Evolutionary conservation across 1,140 invertebrate genomes (phyloP), one percentile per base, ranked within the genome.

Genomic region (Drosophila kepulauana): DNA sequence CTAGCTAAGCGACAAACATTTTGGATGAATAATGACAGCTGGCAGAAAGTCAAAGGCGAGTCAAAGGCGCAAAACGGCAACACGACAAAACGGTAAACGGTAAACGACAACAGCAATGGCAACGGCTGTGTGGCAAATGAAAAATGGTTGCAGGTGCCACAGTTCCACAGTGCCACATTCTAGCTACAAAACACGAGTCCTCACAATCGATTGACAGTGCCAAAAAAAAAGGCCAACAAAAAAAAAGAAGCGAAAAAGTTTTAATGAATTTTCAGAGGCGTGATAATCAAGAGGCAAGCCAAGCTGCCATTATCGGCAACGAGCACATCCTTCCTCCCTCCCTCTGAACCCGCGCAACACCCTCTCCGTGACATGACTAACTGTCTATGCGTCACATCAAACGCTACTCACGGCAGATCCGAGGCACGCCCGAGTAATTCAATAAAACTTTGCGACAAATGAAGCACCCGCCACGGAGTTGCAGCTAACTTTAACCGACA

Each of bases 361-460:
- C 1, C 33, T 13, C 13, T 8, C 10, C 10, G 0, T 7, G 4
- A 11, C 57, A n/a, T 15, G 5, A 8, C 30, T 16, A 30, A 35
- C 30, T 11, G 25, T 48, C 45, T 49, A 35, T 59, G 62, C 41
- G 58, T 61, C 85, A 86, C 78, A 62, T 86, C 75, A 77, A 72
- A 77, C 69, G 70, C 58, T 70, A 48, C 52, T 62, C 66, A 75
- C 68, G 59, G 67, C 81, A 64, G 81, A 74, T 64, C 71, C 68
- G 78, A 63, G 75, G 82, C 84, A 89, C 85, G 86, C 75, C 81
- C 76, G 78, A 78, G 85, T 89, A 89, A 89, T 89, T 89, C 86
- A 89, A 89, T 89, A 89, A 89, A 89, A 89, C 75, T 89, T 89
- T 89, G 81, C 85, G 85, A 89, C 85, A 89, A 89, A 89, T 89